Percentiles rank a stretch among this genome's conserved stretches.
Evolutionary conservation across 2,888 invertebrate genomes (phyloP).

Genomic region (Mesoligia furuncula): DNA sequence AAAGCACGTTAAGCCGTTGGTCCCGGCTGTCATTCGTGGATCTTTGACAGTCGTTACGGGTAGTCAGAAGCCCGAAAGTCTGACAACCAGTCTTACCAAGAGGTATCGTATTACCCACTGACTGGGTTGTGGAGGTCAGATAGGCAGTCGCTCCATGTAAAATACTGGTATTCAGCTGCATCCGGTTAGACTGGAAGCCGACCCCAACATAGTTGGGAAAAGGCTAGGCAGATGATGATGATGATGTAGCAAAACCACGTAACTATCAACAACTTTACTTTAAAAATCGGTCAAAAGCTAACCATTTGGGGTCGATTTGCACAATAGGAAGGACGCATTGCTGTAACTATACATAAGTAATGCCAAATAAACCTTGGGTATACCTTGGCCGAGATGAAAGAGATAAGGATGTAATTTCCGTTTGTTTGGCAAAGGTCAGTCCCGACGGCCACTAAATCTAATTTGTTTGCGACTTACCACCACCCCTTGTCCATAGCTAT

Average conservation of each 20-base stretch:
- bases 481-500: conserved; percentile 24
- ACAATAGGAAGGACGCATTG: conserved; percentile 34
- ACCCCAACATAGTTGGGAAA: no score
- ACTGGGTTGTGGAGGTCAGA: no score
- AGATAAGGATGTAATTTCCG: conserved; percentile 69
- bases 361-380: conserved; percentile 35
- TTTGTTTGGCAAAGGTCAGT: conserved; percentile 64
- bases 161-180: no score
- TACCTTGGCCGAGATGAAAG: conserved; percentile 47
- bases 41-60: no score
- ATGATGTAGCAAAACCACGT: not conserved
- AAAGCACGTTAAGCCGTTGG: no score
- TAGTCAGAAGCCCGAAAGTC: no score
- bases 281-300: not conserved
- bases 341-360: conserved; percentile 10
- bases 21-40: no score
- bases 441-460: conserved; percentile 42
- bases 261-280: not conserved
- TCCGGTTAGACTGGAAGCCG: no score
- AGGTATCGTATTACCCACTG: no score
- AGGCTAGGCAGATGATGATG: no score
- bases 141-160: no score
- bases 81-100: no score
- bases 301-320: conserved; percentile 14
- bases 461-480: conserved; percentile 41